Conservation (phyloP, 1,140 invertebrate genomes). For the Drosophila kohkoa region DNA sequence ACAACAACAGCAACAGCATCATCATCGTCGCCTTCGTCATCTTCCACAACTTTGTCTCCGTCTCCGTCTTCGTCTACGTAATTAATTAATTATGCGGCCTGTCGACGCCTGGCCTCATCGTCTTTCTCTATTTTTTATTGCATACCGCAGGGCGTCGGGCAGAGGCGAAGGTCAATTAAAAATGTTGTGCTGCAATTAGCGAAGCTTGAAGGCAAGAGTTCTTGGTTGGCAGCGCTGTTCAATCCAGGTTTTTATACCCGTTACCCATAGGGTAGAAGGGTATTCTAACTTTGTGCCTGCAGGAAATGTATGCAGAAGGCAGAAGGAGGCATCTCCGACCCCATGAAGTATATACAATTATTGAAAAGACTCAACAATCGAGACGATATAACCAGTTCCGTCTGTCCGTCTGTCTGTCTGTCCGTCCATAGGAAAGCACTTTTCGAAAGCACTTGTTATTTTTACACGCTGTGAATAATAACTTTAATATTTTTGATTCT, state of each 20-base stretch:
- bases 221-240: neutral
- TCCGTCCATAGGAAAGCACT: too few species aligned
- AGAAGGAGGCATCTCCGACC: too few species aligned
- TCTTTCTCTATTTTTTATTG: constrained; percentile 28
- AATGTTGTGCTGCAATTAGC: constrained; percentile 69
- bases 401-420: too few species aligned
- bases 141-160: constrained; percentile 40
- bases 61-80: constrained; percentile 49
- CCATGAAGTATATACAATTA: too few species aligned
- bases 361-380: too few species aligned
- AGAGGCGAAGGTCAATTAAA: constrained; percentile 75
- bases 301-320: too few species aligned
- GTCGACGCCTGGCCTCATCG: constrained; percentile 10
- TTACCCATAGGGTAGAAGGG: too few species aligned
- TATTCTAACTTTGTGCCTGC: too few species aligned
- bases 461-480: too few species aligned
- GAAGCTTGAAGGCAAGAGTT: constrained; percentile 15
- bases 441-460: too few species aligned
- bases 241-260: constrained; percentile 2
- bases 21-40: neutral
- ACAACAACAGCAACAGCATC: neutral
- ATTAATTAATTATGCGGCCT: constrained; percentile 70
- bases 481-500: too few species aligned
- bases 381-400: too few species aligned
- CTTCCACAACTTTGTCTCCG: neutral